These are phyloP conservation scores for Megalonaias nervosa DNA, from an alignment of 1,140 invertebrate species.

Conservation along the genomic window DNA sequence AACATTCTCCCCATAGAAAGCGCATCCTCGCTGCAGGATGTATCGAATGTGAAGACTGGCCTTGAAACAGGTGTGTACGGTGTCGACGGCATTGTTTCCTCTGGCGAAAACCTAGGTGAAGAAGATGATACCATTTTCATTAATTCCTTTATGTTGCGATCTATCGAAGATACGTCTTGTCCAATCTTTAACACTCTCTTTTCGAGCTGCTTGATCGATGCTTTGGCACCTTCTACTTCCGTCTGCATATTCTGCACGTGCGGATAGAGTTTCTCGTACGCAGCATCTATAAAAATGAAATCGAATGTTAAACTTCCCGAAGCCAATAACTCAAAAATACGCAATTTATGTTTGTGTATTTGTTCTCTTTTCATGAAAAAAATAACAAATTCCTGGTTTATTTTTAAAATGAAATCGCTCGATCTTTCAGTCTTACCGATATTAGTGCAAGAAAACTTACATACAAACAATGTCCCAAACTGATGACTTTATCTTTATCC, in stretches of 20 bases:
- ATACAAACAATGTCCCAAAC: too few species aligned
- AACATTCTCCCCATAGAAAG: too few species aligned
- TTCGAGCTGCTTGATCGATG: constrained; percentile 24
- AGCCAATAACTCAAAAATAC: too few species aligned
- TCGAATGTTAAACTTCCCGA: neutral
- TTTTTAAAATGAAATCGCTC: too few species aligned
- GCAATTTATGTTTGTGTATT: too few species aligned
- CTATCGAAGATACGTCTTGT: constrained; percentile 28
- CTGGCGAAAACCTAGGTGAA: constrained; percentile 5
- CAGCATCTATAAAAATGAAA: constrained; percentile 11
- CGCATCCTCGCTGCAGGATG: too few species aligned
- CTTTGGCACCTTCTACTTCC: constrained; percentile 29
- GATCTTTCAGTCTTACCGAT: too few species aligned
- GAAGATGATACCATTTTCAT: constrained; percentile 20
- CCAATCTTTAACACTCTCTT: constrained; percentile 22
- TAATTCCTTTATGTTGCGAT: constrained; percentile 31
- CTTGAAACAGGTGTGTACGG: constrained; percentile 10
- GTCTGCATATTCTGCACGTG: constrained; percentile 34
- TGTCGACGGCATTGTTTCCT: constrained; percentile 18
- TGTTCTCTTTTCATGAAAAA: too few species aligned
- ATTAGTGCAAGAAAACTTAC: too few species aligned
- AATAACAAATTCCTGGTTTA: too few species aligned
- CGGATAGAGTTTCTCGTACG: constrained; percentile 15
- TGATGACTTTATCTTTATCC: too few species aligned
- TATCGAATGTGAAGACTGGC: too few species aligned